Base-by-base conservation (phyloP, 1,140 invertebrate species). In the Papilio dardanus region DNA sequence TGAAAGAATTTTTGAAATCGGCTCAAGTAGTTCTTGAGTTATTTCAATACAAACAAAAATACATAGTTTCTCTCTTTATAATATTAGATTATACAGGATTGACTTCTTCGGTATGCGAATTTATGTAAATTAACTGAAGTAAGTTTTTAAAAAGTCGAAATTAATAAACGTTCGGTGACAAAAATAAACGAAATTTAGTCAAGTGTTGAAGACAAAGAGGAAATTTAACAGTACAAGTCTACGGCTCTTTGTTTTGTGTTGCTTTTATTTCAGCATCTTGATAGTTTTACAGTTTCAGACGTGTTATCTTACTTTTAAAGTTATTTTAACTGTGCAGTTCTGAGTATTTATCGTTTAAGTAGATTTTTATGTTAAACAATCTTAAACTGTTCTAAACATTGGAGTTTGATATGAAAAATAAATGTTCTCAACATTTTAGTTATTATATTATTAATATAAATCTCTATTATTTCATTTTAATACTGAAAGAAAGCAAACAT, bases 111-210 rank as follows among this genome's bases (percentile, higher is more conserved):
- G 42, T 46, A 19, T n/a, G n/a, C n/a, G n/a, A 46, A 19, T 7
- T n/a, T 46, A 46, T 46, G 16, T n/a, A n/a, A n/a, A n/a, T n/a
- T n/a, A n/a, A 19, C 3, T 46, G 5, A 19, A 46, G 42, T 46
- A n/a, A 19, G 3, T 19, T 19, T 7, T 6, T n/a, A 19, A 6
- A 46, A n/a, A 6, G 42, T 19, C 5, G n/a, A 46, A 46, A 6
- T 46, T 19, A n/a, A 46, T 46, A 46, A 19, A 46, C n/a, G 16
- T 7, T 19, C 42, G 42, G 42, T 46, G 42, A n/a, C 42, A 46
- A n/a, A 46, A 62, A 62, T 62, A 30, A 62, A 62, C 54, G 54
- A 62, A 62, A 62, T 62, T 62, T 62, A 62, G 54, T 62, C 54
- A 62, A 62, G 54, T 28, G 54, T 62, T 62, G 24, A 62, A 62